Evolutionary conservation across 2,113 vertebrate species (phyloP), one percentile per base, ranked within the genome.

Genomic region (Aspiorhynchus laticeps): DNA sequence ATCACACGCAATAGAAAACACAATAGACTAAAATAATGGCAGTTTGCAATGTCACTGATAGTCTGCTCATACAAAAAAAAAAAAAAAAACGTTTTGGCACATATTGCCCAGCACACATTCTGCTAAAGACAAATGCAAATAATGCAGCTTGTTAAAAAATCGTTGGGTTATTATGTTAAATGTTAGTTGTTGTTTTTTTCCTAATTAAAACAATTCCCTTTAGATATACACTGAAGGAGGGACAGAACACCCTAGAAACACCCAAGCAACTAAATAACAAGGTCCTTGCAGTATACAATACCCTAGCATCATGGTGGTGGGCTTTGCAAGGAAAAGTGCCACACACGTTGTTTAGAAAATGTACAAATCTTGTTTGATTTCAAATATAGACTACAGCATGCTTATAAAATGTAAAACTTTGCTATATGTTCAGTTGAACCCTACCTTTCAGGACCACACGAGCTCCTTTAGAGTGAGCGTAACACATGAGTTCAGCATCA

Each of bases 361-460:
- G 7, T 38, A 10, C 36, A 69, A 33, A 21, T 31, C 6, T 36
- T 71, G 15, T 10, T 36, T 71, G 33, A 38, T 21, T 71, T 38
- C 17, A 71, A 38, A 71, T 69, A 28, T 28, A 15, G 14, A 12
- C 4, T 7, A 67, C 28, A 33, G 7, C 14, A 38, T 73, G 17
- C 19, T 38, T 73, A 38, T 24, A 38, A 73, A 38, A 38, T 7
- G 31, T 51, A 8, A 33, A 69, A 19, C 8, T 19, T 71, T 38
- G 19, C 4, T n/a, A 74, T 41, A 14, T n/a, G 71, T 74, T 24
- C 14, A 53, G 43, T 19, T 26, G 3, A 51, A 78, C 7, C 21
- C 5, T 91, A 98, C 98, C 98, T 97, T 97, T 99, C 7, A 99
- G 93, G 21, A 99, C 97, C 0, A 97, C 3, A 76, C 97, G 96